Percentiles rank a stretch among this genome's conserved stretches.
Conservation (phyloP, 2,888 invertebrate species). For the Cryptus armator region DNA sequence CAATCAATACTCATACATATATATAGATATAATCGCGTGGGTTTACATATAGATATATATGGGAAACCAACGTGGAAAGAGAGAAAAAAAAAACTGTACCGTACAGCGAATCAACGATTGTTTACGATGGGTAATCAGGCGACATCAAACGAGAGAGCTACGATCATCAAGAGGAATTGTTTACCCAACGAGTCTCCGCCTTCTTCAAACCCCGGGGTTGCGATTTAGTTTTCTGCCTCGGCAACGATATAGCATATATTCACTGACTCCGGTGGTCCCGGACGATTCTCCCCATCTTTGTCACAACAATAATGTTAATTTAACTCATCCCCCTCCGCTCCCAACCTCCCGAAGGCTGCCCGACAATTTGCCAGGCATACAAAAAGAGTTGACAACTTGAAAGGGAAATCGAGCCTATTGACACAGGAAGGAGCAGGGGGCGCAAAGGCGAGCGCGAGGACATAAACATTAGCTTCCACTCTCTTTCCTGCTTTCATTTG, state of each 20-base stretch:
- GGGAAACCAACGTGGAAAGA: not conserved
- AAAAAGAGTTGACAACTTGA: slow-evolving; percentile 85
- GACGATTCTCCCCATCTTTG: slow-evolving; percentile 78
- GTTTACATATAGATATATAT: slow-evolving; percentile 21
- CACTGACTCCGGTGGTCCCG: slow-evolving; percentile 73
- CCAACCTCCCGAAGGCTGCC: slow-evolving; percentile 37
- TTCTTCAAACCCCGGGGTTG: slow-evolving; percentile 70
- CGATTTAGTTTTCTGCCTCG: slow-evolving; percentile 64
- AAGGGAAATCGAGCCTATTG: slow-evolving; percentile 85
- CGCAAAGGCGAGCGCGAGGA: slow-evolving; percentile 54
- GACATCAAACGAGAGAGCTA: slow-evolving; percentile 83
- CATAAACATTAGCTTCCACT: slow-evolving; percentile 56
- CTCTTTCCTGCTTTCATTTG: slow-evolving; percentile 51
- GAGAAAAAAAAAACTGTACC: slow-evolving; percentile 61
- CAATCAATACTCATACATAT: slow-evolving; percentile 44
- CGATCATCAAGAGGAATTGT: slow-evolving; percentile 85
- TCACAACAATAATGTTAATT: slow-evolving; percentile 85
- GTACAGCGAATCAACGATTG: slow-evolving; percentile 82
- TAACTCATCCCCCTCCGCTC: slow-evolving; percentile 75
- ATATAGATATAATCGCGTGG: slow-evolving; percentile 8
- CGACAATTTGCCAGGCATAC: slow-evolving; percentile 84
- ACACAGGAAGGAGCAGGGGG: slow-evolving; percentile 76
- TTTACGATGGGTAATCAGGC: slow-evolving; percentile 85
- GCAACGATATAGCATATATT: slow-evolving; percentile 47
- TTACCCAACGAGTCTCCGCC: slow-evolving; percentile 80